Evolutionary conservation across 2,888 invertebrate species (phyloP), one percentile per base, ranked within the genome.

Genomic region (Drosophila parthenogenetica): DNA sequence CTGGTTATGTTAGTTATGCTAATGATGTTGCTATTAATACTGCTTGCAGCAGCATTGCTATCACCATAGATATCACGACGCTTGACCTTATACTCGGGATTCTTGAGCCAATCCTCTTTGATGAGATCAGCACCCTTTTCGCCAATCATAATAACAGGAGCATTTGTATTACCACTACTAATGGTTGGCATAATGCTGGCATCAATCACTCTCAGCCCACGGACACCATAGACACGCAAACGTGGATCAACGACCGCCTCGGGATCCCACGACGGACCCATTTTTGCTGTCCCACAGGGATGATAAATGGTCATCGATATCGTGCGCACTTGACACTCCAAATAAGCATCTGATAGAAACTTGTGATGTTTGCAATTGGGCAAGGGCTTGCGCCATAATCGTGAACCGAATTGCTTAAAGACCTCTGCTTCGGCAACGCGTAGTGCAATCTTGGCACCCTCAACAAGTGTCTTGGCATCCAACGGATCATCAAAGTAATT

Each of bases 291-390:
- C 7, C 97, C 97, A 45, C 96, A 95, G 0, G 97, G 97, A 93
- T 97, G 97, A 90, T 97, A 97, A 84, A 97, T 96, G 3, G 97
- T 97, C 96, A 97, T 97, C 3, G 97, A 95, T 81, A 97, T 96
- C 57, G 96, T 96, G 37, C 97, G 93, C 54, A 96, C 96, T 91
- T 97, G 96, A 90, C 98, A 98, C 91, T 97, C 97, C 93, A 97
- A 95, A 89, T 97, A 98, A 25, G 94, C 95, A 86, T 97, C 97
- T 1, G 96, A 95, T 80, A 94, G 95, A 84, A 96, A 97, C 73
- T 94, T 93, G 45, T 94, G 93, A 54, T 95, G 94, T 76, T 94
- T 95, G 87, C 97, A 97, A 61, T 96, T 96, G 0, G 97, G 97
- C 79, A 97, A 93, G 1, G 96, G 95, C 53, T 95, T 95, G 76